Percentiles rank a stretch among this genome's conserved stretches.
Conservation (phyloP, 2,888 invertebrate species). For the Euspilapteryx auroguttella region DNA sequence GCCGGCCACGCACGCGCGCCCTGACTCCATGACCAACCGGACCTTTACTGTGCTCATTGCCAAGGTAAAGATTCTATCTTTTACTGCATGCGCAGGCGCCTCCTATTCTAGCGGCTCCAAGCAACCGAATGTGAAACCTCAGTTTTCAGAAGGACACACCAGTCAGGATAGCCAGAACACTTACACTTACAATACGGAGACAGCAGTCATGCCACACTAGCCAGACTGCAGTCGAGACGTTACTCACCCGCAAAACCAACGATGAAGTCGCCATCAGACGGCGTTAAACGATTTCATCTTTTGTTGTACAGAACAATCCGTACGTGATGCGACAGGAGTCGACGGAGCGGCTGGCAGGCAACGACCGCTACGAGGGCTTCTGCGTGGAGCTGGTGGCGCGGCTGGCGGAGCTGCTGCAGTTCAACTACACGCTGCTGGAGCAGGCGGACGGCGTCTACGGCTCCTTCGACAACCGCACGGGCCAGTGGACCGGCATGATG, state of each 20-base stretch:
- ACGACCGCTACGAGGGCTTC: slow-evolving; percentile 84
- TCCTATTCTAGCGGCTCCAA: not conserved
- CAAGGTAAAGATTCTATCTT: not conserved
- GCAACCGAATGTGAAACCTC: not conserved
- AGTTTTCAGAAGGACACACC: not conserved
- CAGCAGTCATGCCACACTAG: too few species aligned
- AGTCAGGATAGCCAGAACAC: too few species aligned
- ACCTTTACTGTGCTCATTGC: slow-evolving; percentile 41
- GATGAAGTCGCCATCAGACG: too few species aligned
- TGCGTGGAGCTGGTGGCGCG: slow-evolving; percentile 84
- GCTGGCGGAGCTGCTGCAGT: slow-evolving; percentile 71
- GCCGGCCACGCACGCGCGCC: slow-evolving; percentile 1
- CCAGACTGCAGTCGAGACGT: too few species aligned
- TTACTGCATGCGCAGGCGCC: not conserved
- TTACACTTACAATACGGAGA: too few species aligned
- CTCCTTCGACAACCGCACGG: slow-evolving; percentile 51
- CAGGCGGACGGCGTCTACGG: slow-evolving; percentile 75
- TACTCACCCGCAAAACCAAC: too few species aligned
- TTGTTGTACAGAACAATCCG: slow-evolving; percentile 79
- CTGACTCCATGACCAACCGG: slow-evolving; percentile 36
- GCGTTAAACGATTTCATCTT: too few species aligned
- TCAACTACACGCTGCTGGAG: slow-evolving; percentile 79
- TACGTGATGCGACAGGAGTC: slow-evolving; percentile 85
- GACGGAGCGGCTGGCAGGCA: slow-evolving; percentile 65
- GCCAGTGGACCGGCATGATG: slow-evolving; percentile 74